These are phyloP conservation scores for Sinelater perroti DNA, from an alignment of 2,888 invertebrate species.

Conservation along the genomic window DNA sequence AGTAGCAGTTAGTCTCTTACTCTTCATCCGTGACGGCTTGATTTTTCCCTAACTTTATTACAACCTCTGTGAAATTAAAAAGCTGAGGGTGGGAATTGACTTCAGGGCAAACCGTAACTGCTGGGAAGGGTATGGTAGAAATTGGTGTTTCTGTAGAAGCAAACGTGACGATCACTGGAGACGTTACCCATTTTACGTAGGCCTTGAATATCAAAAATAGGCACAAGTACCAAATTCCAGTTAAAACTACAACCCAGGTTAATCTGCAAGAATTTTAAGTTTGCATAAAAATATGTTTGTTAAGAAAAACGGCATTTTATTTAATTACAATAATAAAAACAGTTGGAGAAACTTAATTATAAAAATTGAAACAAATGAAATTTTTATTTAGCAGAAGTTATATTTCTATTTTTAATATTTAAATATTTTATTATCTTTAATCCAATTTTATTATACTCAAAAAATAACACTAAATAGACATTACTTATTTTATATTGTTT, in stretches of 20 bases:
- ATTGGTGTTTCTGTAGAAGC: constrained; percentile 77
- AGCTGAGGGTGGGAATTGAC: constrained; percentile 67
- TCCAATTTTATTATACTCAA: too few relatives aligned
- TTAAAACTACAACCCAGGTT: background rate
- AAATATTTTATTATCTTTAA: too few relatives aligned
- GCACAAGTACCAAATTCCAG: background rate
- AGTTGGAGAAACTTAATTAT: too few relatives aligned
- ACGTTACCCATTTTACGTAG: constrained; percentile 76
- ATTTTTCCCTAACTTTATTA: background rate
- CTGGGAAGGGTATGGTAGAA: constrained; percentile 67
- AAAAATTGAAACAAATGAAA: too few relatives aligned
- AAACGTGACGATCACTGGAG: constrained; percentile 79
- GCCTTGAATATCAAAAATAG: constrained; percentile 59
- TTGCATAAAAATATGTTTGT: background rate
- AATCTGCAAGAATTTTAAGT: constrained; percentile 6
- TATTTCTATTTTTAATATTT: too few relatives aligned
- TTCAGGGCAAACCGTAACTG: constrained; percentile 63
- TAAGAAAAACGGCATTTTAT: too few relatives aligned
- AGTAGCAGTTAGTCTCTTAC: background rate
- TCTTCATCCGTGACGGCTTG: background rate
- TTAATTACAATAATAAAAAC: too few relatives aligned
- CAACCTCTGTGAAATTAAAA: constrained; percentile 65
- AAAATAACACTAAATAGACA: too few relatives aligned
- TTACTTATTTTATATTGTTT: too few relatives aligned
- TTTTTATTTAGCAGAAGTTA: too few relatives aligned